Conservation (phyloP, 2,888 invertebrate species). For the Fragum whitleyi region DNA sequence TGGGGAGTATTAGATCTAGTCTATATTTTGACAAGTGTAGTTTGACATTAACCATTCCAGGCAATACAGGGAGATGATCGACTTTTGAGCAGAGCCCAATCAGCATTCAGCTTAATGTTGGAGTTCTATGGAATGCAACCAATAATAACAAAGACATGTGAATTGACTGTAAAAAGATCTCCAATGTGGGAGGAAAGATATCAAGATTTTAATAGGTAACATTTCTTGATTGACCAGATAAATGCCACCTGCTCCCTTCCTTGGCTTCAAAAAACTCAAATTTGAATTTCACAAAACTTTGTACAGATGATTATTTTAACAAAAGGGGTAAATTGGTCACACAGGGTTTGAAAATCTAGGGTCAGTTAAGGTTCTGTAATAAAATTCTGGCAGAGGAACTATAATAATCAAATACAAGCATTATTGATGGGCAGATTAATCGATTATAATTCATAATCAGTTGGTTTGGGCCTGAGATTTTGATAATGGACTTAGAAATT, state of each 20-base stretch:
- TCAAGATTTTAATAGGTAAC: background rate
- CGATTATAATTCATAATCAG: too few relatives aligned
- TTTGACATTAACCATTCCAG: background rate
- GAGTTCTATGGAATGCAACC: constrained; percentile 19
- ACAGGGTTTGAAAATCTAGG: too few relatives aligned
- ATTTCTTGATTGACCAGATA: background rate
- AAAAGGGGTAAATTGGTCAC: too few relatives aligned
- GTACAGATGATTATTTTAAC: background rate
- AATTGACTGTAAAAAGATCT: background rate
- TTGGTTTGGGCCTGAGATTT: too few relatives aligned
- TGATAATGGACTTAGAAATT: too few relatives aligned
- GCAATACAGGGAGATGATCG: background rate
- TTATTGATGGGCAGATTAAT: too few relatives aligned
- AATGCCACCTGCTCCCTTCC: background rate
- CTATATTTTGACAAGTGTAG: too few relatives aligned
- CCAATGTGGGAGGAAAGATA: constrained; percentile 14
- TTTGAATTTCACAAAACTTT: background rate
- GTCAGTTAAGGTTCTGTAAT: too few relatives aligned
- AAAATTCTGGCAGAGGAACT: too few relatives aligned
- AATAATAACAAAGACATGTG: background rate
- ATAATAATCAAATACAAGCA: too few relatives aligned
- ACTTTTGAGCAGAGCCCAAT: background rate
- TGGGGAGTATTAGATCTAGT: too few relatives aligned
- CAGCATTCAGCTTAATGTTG: constrained; percentile 1
- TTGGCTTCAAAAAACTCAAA: background rate